Percentiles rank a stretch among this genome's conserved stretches.
Conservation (phyloP, 1,140 invertebrate species). For the Xylocopa sonorina region DNA sequence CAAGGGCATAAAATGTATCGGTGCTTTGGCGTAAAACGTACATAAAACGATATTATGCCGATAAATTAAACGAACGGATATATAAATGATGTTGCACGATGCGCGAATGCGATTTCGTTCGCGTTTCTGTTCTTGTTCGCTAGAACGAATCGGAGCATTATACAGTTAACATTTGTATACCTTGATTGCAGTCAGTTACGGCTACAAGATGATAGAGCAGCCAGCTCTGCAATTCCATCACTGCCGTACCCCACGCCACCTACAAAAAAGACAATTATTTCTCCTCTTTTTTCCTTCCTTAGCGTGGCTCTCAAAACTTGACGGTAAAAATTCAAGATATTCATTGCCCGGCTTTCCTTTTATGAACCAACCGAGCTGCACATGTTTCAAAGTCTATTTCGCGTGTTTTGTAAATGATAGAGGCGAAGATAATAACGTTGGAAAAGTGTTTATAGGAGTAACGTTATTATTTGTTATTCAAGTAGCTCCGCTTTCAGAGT, state of each 20-base stretch:
- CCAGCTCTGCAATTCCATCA: slow-evolving; percentile 82
- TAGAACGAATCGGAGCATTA: slow-evolving; percentile 7
- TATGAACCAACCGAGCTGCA: no score
- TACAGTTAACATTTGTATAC: slow-evolving; percentile 61
- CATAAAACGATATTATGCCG: neutral
- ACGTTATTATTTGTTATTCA: neutral
- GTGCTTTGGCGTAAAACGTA: neutral
- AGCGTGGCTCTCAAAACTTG: no score
- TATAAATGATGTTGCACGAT: neutral
- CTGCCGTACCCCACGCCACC: slow-evolving; percentile 81
- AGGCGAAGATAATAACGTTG: no score
- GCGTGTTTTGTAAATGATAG: neutral
- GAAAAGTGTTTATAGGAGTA: neutral
- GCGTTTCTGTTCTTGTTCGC: slow-evolving; percentile 2
- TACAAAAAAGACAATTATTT: slow-evolving; percentile 57
- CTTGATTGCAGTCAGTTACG: slow-evolving; percentile 81
- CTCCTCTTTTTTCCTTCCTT: neutral
- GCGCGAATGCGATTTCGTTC: neutral
- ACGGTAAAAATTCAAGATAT: no score
- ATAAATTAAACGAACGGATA: neutral
- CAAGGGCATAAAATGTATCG: slow-evolving; percentile 29
- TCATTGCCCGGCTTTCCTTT: no score
- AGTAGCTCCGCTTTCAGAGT: neutral
- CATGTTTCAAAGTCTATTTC: no score
- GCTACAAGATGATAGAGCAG: slow-evolving; percentile 80